Evolutionary conservation across 2,888 invertebrate species (phyloP).

Genomic region (Nomada fucata): DNA sequence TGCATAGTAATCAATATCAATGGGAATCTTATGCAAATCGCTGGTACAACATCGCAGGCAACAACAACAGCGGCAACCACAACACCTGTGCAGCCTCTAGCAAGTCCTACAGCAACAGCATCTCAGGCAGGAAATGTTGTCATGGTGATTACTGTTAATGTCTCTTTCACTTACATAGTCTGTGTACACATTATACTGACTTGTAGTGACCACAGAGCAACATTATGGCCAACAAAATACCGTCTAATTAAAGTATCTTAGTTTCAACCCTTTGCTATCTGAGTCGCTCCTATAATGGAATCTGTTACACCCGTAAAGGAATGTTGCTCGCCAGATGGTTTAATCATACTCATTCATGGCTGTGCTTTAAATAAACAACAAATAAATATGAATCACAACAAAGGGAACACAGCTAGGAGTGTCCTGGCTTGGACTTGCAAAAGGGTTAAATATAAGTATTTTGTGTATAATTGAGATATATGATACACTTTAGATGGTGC

Average conservation of each 20-base stretch:
- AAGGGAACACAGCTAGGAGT: too few relatives aligned
- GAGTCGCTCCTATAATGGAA: too few relatives aligned
- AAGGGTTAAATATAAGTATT: background rate
- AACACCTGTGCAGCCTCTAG: constrained; percentile 84
- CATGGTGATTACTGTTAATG: constrained; percentile 87
- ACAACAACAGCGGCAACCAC: constrained; percentile 84
- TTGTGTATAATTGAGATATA: background rate
- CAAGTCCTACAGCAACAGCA: constrained; percentile 82
- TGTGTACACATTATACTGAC: constrained; percentile 79
- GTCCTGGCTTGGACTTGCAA: too few relatives aligned
- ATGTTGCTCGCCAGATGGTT: too few relatives aligned
- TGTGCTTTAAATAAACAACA: too few relatives aligned
- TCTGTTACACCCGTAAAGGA: too few relatives aligned
- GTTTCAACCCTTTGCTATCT: too few relatives aligned
- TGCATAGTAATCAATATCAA: constrained; percentile 89
- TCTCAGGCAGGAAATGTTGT: constrained; percentile 88
- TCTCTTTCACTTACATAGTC: constrained; percentile 81
- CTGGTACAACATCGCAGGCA: constrained; percentile 83
- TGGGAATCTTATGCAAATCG: constrained; percentile 90
- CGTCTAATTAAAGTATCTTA: constrained; percentile 3
- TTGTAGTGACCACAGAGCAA: constrained; percentile 81
- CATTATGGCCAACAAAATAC: constrained; percentile 58
- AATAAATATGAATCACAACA: too few relatives aligned
- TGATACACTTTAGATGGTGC: constrained; percentile 85
- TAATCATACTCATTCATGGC: too few relatives aligned